These are phyloP conservation scores for Coregonus sp. DNA, from an alignment of 2,797 vertebrate species.

Conservation along the genomic window DNA sequence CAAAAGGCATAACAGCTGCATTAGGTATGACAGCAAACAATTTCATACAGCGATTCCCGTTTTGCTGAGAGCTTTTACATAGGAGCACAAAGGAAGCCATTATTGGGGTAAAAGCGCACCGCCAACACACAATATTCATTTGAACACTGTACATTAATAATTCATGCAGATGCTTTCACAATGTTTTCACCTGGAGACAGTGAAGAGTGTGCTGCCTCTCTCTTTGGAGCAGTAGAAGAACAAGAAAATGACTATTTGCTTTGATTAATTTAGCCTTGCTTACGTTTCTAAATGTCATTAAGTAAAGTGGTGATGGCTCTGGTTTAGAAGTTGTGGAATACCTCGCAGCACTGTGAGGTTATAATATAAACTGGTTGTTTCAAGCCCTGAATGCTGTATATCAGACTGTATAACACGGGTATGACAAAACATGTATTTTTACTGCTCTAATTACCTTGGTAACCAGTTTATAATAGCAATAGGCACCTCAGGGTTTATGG, in stretches of 20 bases:
- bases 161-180: constrained; percentile 64
- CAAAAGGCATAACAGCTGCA: constrained; percentile 66
- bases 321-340: constrained; percentile 50
- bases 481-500: too few relatives aligned
- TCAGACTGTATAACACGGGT: too few relatives aligned
- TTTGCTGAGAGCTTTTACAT: constrained; percentile 43
- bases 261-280: constrained; percentile 64
- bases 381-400: constrained; percentile 7
- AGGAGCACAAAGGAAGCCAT: constrained; percentile 63
- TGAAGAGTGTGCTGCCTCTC: constrained; percentile 40
- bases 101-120: constrained; percentile 56
- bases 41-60: constrained; percentile 69
- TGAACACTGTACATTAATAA: constrained; percentile 73
- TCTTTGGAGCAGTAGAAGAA: constrained; percentile 50
- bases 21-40: constrained; percentile 68
- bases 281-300: constrained; percentile 64
- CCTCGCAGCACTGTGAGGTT: constrained; percentile 45
- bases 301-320: constrained; percentile 13
- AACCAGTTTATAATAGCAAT: too few relatives aligned
- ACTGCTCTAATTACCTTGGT: too few relatives aligned
- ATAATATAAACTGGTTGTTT: constrained; percentile 40
- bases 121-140: constrained; percentile 54
- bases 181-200: constrained; percentile 69
- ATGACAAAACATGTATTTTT: too few relatives aligned
- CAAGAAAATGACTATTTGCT: constrained; percentile 32